Conservation (phyloP, 2,888 invertebrate species). For the Amiota minor region DNA sequence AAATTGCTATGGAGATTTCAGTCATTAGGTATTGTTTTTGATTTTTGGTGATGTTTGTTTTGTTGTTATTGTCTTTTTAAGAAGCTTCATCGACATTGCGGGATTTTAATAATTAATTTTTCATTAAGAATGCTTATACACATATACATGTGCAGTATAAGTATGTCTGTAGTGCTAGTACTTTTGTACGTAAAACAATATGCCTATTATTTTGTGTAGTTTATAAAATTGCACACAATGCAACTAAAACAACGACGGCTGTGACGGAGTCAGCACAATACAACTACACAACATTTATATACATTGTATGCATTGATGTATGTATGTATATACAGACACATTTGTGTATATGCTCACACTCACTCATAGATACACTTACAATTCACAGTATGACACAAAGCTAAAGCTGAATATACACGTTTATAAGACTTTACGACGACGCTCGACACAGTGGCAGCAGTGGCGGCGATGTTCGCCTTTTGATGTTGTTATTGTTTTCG, state of each 20-base stretch:
- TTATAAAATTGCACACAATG: constrained; percentile 17
- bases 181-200: too few species aligned
- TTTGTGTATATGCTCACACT: not conserved
- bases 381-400: constrained; percentile 8
- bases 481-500: not conserved
- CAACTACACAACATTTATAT: not conserved
- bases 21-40: too few species aligned
- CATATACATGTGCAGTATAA: too few species aligned
- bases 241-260: too few species aligned
- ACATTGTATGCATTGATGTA: constrained; percentile 8
- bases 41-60: too few species aligned
- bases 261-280: not conserved
- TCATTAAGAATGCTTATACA: too few species aligned
- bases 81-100: too few species aligned
- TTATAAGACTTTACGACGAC: too few species aligned
- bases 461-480: not conserved
- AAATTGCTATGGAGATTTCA: too few species aligned
- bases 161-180: not conserved
- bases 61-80: too few species aligned
- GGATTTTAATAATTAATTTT: too few species aligned
- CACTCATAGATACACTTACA: constrained; percentile 8
- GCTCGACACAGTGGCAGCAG: too few species aligned
- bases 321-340: not conserved
- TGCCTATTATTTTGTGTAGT: constrained; percentile 1
- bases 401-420: not conserved